These are phyloP conservation scores for Plestiodon gilberti DNA, from an alignment of 2,113 vertebrate genomes.

Conservation along the genomic window DNA sequence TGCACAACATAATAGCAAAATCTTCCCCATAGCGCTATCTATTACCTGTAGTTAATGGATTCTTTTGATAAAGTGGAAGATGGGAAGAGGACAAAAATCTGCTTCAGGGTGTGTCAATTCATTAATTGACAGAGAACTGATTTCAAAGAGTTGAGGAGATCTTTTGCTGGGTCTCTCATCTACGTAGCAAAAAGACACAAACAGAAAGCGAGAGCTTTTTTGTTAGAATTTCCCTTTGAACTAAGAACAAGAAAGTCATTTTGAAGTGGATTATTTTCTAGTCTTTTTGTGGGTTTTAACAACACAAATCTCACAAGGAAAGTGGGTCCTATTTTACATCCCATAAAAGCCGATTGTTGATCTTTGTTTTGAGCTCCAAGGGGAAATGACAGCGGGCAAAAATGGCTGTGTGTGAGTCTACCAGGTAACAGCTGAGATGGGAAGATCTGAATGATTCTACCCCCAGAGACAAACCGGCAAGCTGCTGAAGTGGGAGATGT, in stretches of 20 bases:
- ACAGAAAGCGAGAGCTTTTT: background rate
- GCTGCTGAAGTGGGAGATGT: background rate
- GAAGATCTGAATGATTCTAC: background rate
- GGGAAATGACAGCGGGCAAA: background rate
- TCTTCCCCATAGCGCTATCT: background rate
- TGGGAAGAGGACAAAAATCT: background rate
- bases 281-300: background rate
- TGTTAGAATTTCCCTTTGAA: background rate
- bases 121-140: background rate
- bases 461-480: background rate
- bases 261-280: background rate
- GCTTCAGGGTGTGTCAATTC: background rate
- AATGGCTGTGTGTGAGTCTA: background rate
- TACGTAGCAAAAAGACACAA: background rate
- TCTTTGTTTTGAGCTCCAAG: background rate
- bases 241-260: background rate
- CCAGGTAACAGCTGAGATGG: background rate
- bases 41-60: slow-evolving; percentile 4
- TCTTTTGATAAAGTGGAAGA: slow-evolving; percentile 10
- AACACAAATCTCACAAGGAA: background rate
- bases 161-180: background rate
- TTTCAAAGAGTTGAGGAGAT: background rate
- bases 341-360: background rate
- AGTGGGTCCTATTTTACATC: background rate
- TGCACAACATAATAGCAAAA: background rate